A percentile compares a stretch with the other conserved stretches of the same genome.
Conservation (phyloP, 2,888 invertebrate species). For the Stenichneumon culpator region DNA sequence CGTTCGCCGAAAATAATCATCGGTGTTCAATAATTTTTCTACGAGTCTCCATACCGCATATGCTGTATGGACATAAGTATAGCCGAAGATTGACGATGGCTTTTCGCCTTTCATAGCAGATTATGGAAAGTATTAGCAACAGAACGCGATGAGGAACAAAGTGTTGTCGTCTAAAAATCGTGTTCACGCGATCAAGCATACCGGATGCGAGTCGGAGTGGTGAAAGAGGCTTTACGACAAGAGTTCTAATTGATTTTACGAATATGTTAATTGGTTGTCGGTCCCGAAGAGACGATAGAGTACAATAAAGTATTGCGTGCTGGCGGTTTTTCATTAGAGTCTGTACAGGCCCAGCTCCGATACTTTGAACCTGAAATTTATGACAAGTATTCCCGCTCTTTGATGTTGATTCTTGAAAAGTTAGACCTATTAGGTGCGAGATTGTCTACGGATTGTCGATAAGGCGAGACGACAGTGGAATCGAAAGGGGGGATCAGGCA, state of each 20-base stretch:
- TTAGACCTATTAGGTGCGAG: conserved; percentile 19
- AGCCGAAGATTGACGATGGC: neutral
- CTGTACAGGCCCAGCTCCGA: conserved; percentile 7
- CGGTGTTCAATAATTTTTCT: conserved; percentile 20
- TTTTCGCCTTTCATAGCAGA: neutral
- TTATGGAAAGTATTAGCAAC: neutral
- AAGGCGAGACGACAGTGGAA: neutral
- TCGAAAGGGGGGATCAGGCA: neutral
- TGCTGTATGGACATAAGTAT: neutral
- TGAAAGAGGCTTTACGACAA: conserved; percentile 71
- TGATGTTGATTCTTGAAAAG: conserved; percentile 47
- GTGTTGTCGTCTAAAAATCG: conserved; percentile 33
- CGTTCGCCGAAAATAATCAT: conserved; percentile 57
- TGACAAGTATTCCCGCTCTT: conserved; percentile 33
- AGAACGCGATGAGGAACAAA: neutral
- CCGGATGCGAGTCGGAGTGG: conserved; percentile 43
- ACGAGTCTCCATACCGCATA: neutral
- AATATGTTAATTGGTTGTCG: conserved; percentile 80
- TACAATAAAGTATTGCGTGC: conserved; percentile 61
- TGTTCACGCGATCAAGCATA: conserved; percentile 48
- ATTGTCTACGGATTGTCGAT: neutral
- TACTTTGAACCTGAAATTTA: conserved; percentile 54
- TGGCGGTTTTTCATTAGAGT: neutral
- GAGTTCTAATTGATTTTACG: conserved; percentile 82
- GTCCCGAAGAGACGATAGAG: conserved; percentile 74